phyloP scores from a whole-genome alignment of 2,888 invertebrate genomes.

The Tortricodes alternella region DNA sequence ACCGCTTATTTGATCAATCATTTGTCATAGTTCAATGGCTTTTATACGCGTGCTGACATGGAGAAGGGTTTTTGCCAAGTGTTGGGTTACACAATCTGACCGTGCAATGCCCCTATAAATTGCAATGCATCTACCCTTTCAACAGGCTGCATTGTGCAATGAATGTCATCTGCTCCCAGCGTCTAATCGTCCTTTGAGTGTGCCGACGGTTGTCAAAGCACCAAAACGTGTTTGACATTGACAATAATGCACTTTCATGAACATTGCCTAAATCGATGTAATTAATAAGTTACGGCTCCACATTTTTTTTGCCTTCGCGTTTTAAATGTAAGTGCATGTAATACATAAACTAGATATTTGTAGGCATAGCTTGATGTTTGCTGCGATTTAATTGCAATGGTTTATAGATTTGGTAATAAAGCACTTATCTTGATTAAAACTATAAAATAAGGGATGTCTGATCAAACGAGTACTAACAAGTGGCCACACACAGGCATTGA shows the following conservation, averaged over 20 bases:
- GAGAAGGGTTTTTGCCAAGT: constrained; percentile 62
- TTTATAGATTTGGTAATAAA: constrained; percentile 5
- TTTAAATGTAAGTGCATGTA: not conserved
- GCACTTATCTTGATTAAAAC: constrained; percentile 3
- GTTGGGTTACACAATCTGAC: constrained; percentile 69
- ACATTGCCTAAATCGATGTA: too few relatives aligned
- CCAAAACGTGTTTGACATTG: not conserved
- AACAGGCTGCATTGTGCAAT: constrained; percentile 72
- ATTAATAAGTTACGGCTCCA: not conserved
- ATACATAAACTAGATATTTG: not conserved
- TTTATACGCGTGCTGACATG: constrained; percentile 65
- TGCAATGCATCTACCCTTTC: constrained; percentile 78
- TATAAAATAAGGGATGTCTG: not conserved
- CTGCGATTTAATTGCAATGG: not conserved
- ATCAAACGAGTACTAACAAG: constrained; percentile 1
- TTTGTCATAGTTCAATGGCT: constrained; percentile 34
- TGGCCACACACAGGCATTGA: constrained; percentile 15
- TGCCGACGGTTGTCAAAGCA: constrained; percentile 52
- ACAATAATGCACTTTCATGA: constrained; percentile 3
- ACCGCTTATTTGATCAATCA: constrained; percentile 33
- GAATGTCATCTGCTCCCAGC: constrained; percentile 72
- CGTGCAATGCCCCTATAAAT: constrained; percentile 77
- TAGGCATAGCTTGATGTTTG: not conserved
- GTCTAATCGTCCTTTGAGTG: constrained; percentile 62
- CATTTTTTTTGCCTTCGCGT: not conserved